A percentile compares a stretch with the other conserved stretches of the same genome.
Conservation (phyloP, 1,140 invertebrate genomes). For the Meteorus sp. region DNA sequence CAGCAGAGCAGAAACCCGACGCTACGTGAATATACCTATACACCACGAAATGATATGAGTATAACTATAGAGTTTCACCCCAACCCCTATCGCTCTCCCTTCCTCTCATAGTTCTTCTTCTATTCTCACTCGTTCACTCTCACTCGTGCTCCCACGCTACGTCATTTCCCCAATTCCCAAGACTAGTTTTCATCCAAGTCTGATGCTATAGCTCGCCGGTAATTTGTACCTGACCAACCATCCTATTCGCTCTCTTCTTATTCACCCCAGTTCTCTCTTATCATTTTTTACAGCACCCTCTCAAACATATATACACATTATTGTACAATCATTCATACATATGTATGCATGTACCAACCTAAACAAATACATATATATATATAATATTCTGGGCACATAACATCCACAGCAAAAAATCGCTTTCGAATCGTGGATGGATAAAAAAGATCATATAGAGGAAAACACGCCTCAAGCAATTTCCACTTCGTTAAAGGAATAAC, state of each 20-base stretch:
- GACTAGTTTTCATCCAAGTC: conserved; percentile 44
- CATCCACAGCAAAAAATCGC: no score
- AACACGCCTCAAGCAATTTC: conserved; percentile 19
- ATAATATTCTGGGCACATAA: no score
- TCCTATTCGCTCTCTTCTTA: conserved; percentile 9
- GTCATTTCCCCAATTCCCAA: conserved; percentile 39
- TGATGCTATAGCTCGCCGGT: conserved; percentile 33
- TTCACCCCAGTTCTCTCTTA: neutral
- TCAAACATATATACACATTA: no score
- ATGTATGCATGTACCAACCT: no score
- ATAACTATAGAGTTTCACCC: neutral
- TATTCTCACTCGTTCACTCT: no score
- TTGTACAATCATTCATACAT: no score
- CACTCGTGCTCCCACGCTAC: neutral
- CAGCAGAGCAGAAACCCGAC: conserved; percentile 22
- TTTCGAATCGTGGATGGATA: no score
- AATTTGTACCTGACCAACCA: conserved; percentile 42
- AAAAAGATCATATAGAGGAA: neutral
- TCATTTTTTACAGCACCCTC: no score
- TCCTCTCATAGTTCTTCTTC: no score
- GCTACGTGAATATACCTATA: no score
- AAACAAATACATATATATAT: no score
- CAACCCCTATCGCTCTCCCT: no score
- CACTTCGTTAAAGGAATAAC: conserved; percentile 21
- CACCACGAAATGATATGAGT: conserved; percentile 1